Base-by-base conservation (phyloP, 1,140 invertebrate genomes). In the Drosophila trapezifrons region DNA sequence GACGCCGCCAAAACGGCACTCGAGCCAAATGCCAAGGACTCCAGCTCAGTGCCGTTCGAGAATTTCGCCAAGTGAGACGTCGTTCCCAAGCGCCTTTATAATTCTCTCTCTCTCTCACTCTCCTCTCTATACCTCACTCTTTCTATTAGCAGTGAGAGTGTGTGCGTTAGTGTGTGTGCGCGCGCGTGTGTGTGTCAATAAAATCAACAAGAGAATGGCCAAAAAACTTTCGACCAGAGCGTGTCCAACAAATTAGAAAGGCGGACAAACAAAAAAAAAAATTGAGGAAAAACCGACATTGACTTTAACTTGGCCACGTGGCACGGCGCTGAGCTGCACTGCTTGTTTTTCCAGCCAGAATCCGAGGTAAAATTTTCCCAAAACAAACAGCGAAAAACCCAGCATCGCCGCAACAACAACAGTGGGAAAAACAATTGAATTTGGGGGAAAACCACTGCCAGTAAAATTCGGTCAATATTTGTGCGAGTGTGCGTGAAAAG, bases 391-490 rank as follows among this genome's bases (percentile, higher is more conserved):
- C 29, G 7, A 7, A 46, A 57, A 45, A 43, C 18, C 17, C 60
- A 65, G 54, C 46, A 58, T 52, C 40, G 37, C 46, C 40, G 35
- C 29, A 52, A 20, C 38, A 40, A 47, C 20, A 49, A 37, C 55
- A 74, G 1, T n/a, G 27, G 13, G 32, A 7, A 52, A 55, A 57
- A 57, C 55, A 54, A 54, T 54, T 54, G 51, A 37, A 52, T 52
- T 51, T 52, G 18, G 18, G 13, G 40, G 8, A 52, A 59, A 57
- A 52, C 32, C 69, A 60, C 54, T 51, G 78, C 60, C 27, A 71
- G 52, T 66, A 59, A 89, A 87, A 89, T 87, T 89, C 84, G 84
- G 84, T 87, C 84, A 87, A 87, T 89, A 87, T 80, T 89, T 89
- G 49, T 63, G 40, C 52, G 37, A 64, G 37, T 60, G 51, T 54